These are phyloP conservation scores for Drosophila demipolita DNA, from an alignment of 2,888 invertebrate species.

Conservation along the genomic window DNA sequence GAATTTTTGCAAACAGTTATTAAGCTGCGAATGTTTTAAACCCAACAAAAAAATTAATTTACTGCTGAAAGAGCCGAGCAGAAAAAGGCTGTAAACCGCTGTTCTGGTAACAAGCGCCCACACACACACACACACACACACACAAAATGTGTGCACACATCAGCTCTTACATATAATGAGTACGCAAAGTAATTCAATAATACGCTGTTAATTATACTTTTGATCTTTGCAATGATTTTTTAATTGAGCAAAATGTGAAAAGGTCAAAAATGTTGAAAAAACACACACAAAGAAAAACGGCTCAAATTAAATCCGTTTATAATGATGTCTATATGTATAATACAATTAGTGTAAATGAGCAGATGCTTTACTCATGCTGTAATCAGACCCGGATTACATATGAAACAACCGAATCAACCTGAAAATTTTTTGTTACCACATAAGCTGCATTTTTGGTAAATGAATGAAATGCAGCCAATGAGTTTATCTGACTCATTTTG, in stretches of 20 bases:
- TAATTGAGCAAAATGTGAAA: constrained; percentile 49
- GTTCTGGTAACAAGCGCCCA: constrained; percentile 17
- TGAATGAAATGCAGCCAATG: constrained; percentile 26
- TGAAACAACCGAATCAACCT: constrained; percentile 3
- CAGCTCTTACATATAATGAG: constrained; percentile 35
- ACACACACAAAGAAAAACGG: constrained; percentile 6
- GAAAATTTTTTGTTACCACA: constrained; percentile 22
- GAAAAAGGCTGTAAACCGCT: constrained; percentile 9
- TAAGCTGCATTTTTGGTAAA: constrained; percentile 26
- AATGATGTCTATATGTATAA: neutral
- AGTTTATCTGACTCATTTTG: constrained; percentile 14
- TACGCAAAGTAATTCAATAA: constrained; percentile 64
- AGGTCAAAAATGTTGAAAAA: constrained; percentile 14
- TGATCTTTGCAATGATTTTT: constrained; percentile 62
- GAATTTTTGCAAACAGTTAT: constrained; percentile 20
- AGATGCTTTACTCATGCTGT: constrained; percentile 13
- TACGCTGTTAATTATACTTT: constrained; percentile 68
- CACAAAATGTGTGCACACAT: neutral
- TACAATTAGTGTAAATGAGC: neutral
- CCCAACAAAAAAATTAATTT: constrained; percentile 38
- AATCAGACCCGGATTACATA: constrained; percentile 16
- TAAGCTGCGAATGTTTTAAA: constrained; percentile 39
- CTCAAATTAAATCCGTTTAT: constrained; percentile 34
- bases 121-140: neutral
- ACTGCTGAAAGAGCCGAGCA: constrained; percentile 20